Conservation (phyloP, 2,797 vertebrate genomes). For the Pantherophis alleghaniensis region DNA sequence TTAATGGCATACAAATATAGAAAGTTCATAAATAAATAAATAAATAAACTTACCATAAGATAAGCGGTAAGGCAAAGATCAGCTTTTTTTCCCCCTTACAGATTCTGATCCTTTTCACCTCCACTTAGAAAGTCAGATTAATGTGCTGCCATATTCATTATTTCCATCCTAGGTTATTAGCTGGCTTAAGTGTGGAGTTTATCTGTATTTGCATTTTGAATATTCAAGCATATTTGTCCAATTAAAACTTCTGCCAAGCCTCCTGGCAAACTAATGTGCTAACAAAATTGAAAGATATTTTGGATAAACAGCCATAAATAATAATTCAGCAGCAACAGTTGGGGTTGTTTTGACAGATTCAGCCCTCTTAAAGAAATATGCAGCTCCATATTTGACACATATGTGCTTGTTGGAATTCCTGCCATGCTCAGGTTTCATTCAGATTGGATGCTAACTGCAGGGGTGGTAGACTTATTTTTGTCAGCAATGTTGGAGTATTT, state of each 20-base stretch:
- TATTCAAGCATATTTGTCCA: neutral
- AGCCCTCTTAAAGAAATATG: neutral
- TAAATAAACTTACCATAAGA: neutral
- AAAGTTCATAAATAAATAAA: neutral
- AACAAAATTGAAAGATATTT: constrained; percentile 13
- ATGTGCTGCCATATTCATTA: neutral
- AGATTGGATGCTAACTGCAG: neutral
- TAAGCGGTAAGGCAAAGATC: neutral
- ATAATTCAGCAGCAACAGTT: neutral
- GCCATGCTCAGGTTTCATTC: neutral
- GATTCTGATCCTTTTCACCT: neutral
- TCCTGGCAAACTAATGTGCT: constrained; percentile 1
- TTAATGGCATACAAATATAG: neutral
- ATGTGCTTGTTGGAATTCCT: neutral
- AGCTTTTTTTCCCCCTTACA: neutral
- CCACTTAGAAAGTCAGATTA: neutral
- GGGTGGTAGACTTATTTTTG: neutral
- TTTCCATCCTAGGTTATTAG: constrained; percentile 1
- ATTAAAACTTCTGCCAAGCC: neutral
- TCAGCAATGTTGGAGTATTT: neutral
- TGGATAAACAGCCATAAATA: constrained; percentile 4
- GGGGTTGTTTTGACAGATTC: neutral
- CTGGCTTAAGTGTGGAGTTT: neutral
- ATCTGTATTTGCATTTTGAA: neutral
- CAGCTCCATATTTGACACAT: neutral